These are phyloP conservation scores for Teleogryllus occipitalis DNA, from an alignment of 1,140 invertebrate genomes.

Conservation along the genomic window DNA sequence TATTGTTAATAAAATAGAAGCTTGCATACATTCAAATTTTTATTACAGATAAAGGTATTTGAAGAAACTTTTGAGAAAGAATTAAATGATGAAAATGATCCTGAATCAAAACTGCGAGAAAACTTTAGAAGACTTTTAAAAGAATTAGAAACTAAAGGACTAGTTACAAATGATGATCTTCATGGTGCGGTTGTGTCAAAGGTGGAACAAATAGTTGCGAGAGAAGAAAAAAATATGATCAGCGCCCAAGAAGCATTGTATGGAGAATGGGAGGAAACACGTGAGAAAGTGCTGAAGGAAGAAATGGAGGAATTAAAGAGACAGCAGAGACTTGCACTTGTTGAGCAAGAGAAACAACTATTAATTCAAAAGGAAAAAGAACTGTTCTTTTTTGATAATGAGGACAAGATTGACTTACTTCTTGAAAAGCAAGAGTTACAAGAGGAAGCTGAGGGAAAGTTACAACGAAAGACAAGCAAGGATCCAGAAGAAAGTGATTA, in stretches of 20 bases:
- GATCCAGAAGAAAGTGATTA: constrained; percentile 48
- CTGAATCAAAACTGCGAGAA: constrained; percentile 18
- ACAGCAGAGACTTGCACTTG: constrained; percentile 42
- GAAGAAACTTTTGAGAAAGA: constrained; percentile 6
- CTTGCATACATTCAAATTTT: background rate
- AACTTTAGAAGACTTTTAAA: constrained; percentile 26
- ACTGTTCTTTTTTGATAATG: constrained; percentile 70
- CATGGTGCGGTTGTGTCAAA: constrained; percentile 15
- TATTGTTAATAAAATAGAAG: background rate
- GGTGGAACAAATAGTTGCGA: constrained; percentile 36
- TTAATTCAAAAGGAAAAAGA: constrained; percentile 52
- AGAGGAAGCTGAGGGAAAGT: constrained; percentile 24
- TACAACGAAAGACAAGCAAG: constrained; percentile 38
- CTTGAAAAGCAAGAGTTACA: constrained; percentile 42
- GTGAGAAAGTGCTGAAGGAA: constrained; percentile 46
- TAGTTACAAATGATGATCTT: constrained; percentile 20
- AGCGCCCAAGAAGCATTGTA: constrained; percentile 33
- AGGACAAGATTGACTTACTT: constrained; percentile 60
- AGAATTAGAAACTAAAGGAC: constrained; percentile 16
- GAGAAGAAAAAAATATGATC: constrained; percentile 8
- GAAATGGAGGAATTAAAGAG: constrained; percentile 47
- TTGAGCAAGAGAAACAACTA: constrained; percentile 49
- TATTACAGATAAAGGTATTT: constrained; percentile 11
- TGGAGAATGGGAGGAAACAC: constrained; percentile 45
- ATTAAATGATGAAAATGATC: background rate